A percentile compares a stretch with the other conserved stretches of the same genome.
These are phyloP conservation scores for Phalacrocorax pelagicus DNA, from an alignment of 2,113 vertebrate species.

Conservation along the genomic window DNA sequence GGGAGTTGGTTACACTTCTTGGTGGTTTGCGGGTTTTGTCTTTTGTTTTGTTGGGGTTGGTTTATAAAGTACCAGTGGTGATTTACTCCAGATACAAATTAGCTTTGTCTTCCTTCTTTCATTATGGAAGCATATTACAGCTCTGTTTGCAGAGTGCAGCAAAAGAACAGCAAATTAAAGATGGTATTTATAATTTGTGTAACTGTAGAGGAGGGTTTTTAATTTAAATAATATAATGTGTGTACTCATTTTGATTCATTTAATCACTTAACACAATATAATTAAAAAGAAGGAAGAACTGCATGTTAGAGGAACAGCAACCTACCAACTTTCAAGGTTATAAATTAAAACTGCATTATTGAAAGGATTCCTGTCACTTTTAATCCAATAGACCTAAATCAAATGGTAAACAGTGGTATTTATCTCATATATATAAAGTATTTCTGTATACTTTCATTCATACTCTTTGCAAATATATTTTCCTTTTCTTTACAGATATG, in stretches of 20 bases:
- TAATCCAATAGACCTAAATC: background rate
- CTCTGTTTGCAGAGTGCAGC: background rate
- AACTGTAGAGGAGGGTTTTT: background rate
- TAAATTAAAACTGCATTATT: background rate
- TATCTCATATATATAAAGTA: background rate
- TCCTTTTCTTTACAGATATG: background rate
- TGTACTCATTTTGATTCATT: background rate
- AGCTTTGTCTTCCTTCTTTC: background rate
- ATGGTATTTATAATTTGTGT: background rate
- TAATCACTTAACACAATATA: background rate
- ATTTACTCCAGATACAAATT: background rate
- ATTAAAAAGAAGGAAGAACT: background rate
- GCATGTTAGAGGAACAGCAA: background rate
- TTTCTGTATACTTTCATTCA: background rate
- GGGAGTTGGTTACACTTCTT: background rate
- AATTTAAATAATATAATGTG: background rate
- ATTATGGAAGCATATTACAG: background rate
- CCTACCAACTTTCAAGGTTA: background rate
- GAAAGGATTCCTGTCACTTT: background rate
- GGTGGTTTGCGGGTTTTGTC: background rate
- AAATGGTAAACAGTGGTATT: background rate
- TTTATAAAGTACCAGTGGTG: background rate
- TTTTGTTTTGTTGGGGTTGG: no score
- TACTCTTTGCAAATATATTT: background rate
- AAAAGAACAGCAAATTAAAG: background rate